Conservation (phyloP, 2,888 invertebrate species). For the Archips crataeganus region DNA sequence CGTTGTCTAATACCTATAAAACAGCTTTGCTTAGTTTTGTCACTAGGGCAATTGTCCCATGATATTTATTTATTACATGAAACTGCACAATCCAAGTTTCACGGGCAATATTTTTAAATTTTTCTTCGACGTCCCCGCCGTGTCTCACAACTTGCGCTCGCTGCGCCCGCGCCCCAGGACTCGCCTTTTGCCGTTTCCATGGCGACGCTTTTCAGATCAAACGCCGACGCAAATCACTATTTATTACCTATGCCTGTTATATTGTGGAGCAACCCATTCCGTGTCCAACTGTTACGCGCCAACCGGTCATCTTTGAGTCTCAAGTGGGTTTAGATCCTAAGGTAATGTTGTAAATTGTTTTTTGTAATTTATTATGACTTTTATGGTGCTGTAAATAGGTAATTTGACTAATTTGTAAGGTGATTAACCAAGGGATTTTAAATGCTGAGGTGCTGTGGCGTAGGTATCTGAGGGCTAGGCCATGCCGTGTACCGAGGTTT, state of each 20-base stretch:
- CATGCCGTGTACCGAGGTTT: too few relatives aligned
- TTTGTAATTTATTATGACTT: constrained; percentile 4
- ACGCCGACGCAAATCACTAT: constrained; percentile 41
- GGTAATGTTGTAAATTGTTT: constrained; percentile 5
- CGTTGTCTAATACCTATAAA: too few relatives aligned
- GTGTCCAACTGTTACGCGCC: background rate
- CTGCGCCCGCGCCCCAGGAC: constrained; percentile 33
- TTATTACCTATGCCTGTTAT: constrained; percentile 38
- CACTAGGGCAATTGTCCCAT: too few relatives aligned
- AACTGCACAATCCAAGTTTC: too few relatives aligned
- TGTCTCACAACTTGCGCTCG: background rate
- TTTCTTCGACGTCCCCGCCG: background rate
- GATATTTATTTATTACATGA: too few relatives aligned
- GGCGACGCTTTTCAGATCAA: constrained; percentile 40
- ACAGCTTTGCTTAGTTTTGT: too few relatives aligned
- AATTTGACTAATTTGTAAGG: background rate
- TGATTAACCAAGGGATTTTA: background rate
- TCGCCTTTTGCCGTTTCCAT: constrained; percentile 41
- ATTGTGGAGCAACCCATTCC: background rate
- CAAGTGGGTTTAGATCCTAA: background rate
- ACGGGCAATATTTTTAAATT: background rate
- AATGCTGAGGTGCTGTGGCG: background rate
- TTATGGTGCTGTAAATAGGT: background rate
- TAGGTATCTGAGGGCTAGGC: too few relatives aligned
- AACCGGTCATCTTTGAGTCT: background rate